Conservation (phyloP, 2,797 vertebrate genomes). For the Myoxocephalus aenaeus region DNA sequence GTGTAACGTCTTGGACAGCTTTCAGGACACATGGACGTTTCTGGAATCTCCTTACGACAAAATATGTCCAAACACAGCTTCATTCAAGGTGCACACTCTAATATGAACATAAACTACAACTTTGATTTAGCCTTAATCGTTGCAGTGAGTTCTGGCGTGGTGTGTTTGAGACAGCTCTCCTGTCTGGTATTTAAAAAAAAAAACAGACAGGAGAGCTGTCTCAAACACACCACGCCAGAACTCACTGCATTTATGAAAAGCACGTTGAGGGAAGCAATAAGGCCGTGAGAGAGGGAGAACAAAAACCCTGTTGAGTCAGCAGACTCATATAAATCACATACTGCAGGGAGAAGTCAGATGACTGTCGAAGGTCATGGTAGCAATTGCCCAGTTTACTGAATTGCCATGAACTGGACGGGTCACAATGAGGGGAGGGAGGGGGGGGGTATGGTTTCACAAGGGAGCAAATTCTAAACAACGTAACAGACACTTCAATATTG, state of each 20-base stretch:
- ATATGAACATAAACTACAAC: constrained; percentile 13
- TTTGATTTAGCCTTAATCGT: constrained; percentile 6
- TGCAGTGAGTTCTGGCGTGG: constrained; percentile 6
- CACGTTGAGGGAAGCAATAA: constrained; percentile 33
- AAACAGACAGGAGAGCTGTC: background rate
- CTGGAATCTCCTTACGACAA: constrained; percentile 57
- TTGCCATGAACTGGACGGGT: constrained; percentile 45
- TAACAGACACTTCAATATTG: background rate
- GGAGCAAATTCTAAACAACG: constrained; percentile 13
- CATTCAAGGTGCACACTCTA: constrained; percentile 14
- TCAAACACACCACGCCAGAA: constrained; percentile 5
- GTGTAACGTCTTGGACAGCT: constrained; percentile 69
- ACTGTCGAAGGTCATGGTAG: constrained; percentile 67
- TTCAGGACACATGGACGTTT: constrained; percentile 64
- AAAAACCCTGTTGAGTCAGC: constrained; percentile 69
- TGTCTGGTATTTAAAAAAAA: too few relatives aligned
- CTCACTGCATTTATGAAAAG: constrained; percentile 12
- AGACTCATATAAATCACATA: constrained; percentile 72
- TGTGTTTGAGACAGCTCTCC: background rate
- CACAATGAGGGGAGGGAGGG: constrained; percentile 32
- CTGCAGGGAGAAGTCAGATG: constrained; percentile 78
- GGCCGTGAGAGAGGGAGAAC: constrained; percentile 13
- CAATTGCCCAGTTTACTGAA: constrained; percentile 62
- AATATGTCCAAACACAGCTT: constrained; percentile 22
- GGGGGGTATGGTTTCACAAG: constrained; percentile 39